phyloP scores from a whole-genome alignment of 2,797 vertebrate species.

The Esox masquinongy region DNA sequence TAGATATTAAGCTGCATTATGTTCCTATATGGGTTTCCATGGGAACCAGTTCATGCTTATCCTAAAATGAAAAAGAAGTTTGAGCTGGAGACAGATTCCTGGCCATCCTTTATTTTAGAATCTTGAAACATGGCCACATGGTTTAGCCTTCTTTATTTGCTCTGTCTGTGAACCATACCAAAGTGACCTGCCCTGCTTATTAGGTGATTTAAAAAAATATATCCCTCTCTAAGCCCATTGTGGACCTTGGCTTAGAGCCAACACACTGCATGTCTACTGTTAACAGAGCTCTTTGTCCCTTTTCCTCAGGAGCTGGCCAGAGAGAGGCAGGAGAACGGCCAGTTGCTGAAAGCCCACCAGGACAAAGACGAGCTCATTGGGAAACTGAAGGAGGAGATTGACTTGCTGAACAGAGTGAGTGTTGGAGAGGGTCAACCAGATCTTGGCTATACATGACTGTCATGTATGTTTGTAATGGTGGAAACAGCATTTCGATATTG shows the following conservation, averaged over 20 bases:
- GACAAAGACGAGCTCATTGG: constrained; percentile 93
- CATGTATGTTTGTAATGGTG: too few relatives aligned
- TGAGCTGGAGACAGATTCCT: constrained; percentile 26
- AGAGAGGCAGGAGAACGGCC: constrained; percentile 87
- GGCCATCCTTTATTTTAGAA: background rate
- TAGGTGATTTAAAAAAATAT: background rate
- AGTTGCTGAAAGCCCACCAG: constrained; percentile 83
- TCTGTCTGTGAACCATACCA: background rate
- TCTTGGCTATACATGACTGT: background rate
- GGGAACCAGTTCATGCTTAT: constrained; percentile 42
- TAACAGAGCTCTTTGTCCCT: background rate
- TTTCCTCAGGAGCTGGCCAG: constrained; percentile 82
- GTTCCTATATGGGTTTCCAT: constrained; percentile 37
- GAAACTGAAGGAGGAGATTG: constrained; percentile 95
- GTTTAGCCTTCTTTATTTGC: background rate
- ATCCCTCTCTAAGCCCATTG: background rate
- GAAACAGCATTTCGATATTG: too few relatives aligned
- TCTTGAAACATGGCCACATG: background rate
- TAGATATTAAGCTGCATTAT: constrained; percentile 1
- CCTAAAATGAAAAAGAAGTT: constrained; percentile 12
- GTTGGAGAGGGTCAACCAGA: background rate
- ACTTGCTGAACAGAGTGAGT: constrained; percentile 95
- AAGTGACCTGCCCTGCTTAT: constrained; percentile 15
- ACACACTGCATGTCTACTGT: background rate
- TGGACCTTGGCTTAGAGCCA: background rate